Evolutionary conservation across 2,113 vertebrate species (phyloP), one percentile per base, ranked within the genome.

Genomic region (Sander lucioperca): DNA sequence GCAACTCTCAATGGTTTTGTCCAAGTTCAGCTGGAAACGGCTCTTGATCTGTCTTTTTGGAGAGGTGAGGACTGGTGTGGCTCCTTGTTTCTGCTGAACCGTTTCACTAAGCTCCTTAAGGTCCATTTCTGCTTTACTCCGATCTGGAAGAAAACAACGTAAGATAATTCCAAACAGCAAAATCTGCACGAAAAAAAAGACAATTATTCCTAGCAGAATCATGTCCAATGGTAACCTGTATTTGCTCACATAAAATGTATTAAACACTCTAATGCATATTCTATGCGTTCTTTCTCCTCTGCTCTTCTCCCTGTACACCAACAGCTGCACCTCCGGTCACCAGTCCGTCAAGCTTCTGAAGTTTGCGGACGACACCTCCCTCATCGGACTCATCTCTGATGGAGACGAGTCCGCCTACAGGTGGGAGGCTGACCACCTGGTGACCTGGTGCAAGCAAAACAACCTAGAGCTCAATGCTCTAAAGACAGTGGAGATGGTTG

Each of bases 1-100:
- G 91, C 98, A 99, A 58, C 96, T 99, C 90, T 99, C 98, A 61
- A 99, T 99, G n/a, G 98, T 99, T 94, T 99, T 99, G 94, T 99
- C 98, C 0, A 99, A 96, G 56, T 99, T 99, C 0, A 99, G 96
- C 89, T 99, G 98, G 92, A 99, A 99, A 18, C 97, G 92, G 91
- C 97, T 99, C 59, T 96, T 97, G 74, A 99, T 97, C 89, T 97
- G 97, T 30, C 97, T 95, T 61, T 98, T 99, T 3, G 97, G 97
- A 6, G 97, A 98, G 62, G 97, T 96, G 91, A 99, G 97, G 1
- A 96, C 95, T 0, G 96, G 94, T 0, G 96, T 91, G 6, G 89
- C 30, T 54, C 96, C 92, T n/a, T 96, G 94, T 86, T 98, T 97
- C 88, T 98, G 97, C 90, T 97, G 97, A 11, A 99, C 98, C 0